Evolutionary conservation across 1,140 invertebrate genomes (phyloP).

Genomic region (Bombus waltoni): DNA sequence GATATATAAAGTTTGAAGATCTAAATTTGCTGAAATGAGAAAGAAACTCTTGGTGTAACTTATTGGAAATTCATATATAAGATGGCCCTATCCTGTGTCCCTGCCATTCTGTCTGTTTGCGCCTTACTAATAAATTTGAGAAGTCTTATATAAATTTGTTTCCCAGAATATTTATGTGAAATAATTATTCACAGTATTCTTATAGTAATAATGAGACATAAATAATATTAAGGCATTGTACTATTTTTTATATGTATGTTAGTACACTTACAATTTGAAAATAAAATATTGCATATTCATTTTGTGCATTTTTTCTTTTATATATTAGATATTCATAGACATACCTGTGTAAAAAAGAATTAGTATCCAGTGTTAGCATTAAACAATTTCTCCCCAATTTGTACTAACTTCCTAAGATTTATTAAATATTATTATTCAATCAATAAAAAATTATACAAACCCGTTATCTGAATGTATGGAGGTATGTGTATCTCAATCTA

Average conservation of each 20-base stretch:
- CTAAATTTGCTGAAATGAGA: slow-evolving; percentile 86
- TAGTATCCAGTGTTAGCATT: slow-evolving; percentile 19
- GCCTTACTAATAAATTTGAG: slow-evolving; percentile 58
- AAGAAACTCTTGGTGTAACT: slow-evolving; percentile 81
- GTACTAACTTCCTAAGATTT: slow-evolving; percentile 26
- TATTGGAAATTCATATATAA: slow-evolving; percentile 73
- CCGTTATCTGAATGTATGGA: slow-evolving; percentile 33
- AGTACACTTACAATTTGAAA: slow-evolving; percentile 14
- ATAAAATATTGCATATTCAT: neutral
- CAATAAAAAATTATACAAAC: slow-evolving; percentile 45
- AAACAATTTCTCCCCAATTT: slow-evolving; percentile 33
- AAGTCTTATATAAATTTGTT: slow-evolving; percentile 40
- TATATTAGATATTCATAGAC: slow-evolving; percentile 3
- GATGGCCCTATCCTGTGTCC: slow-evolving; percentile 81
- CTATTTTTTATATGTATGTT: slow-evolving; percentile 24
- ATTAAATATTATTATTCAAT: slow-evolving; percentile 30
- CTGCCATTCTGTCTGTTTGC: slow-evolving; percentile 81
- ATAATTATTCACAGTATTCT: slow-evolving; percentile 20
- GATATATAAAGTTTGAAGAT: slow-evolving; percentile 85
- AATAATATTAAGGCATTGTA: neutral
- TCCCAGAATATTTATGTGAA: slow-evolving; percentile 43
- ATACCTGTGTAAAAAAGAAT: slow-evolving; percentile 31
- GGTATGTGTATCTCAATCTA: slow-evolving; percentile 37
- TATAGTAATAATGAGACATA: neutral
- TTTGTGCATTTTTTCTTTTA: neutral